Percentiles rank a stretch among this genome's conserved stretches.
Evolutionary conservation across 2,113 vertebrate genomes (phyloP).

Genomic region (Percina caprodes): DNA sequence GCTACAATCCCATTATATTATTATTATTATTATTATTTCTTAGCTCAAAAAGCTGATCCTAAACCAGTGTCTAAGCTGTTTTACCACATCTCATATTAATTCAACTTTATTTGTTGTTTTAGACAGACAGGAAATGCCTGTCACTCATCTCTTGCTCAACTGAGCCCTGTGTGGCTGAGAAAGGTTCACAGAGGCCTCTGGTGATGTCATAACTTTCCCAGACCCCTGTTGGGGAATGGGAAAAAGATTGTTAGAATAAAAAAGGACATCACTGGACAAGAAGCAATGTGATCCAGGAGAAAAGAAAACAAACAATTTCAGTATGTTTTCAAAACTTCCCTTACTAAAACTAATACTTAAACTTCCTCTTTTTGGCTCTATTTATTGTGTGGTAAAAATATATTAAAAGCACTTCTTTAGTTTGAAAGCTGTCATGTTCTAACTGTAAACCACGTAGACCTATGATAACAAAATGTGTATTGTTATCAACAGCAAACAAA

Average conservation of each 20-base stretch:
- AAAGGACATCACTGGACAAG: conserved; percentile 51
- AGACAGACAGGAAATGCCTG: conserved; percentile 71
- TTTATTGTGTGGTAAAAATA: background rate
- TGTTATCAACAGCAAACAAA: background rate
- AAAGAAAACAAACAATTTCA: conserved; percentile 41
- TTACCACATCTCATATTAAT: conserved; percentile 23
- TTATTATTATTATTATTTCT: too few relatives aligned
- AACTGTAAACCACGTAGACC: background rate
- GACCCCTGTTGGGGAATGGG: conserved; percentile 63
- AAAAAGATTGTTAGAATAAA: conserved; percentile 62
- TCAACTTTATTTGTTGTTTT: conserved; percentile 48
- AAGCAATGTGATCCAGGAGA: conserved; percentile 31
- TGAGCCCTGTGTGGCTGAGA: conserved; percentile 37
- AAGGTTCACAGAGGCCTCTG: conserved; percentile 49
- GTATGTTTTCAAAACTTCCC: conserved; percentile 19
- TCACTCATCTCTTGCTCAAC: conserved; percentile 38
- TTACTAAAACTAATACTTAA: too few relatives aligned
- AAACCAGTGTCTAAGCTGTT: background rate
- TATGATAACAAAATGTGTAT: background rate
- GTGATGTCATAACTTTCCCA: conserved; percentile 76
- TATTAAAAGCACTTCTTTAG: background rate
- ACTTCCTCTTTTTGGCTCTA: conserved; percentile 12
- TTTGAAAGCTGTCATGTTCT: background rate
- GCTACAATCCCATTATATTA: background rate
- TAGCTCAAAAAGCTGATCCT: background rate